phyloP scores from a whole-genome alignment of 2,888 invertebrate genomes.

The Allophyes oxyacanthae region DNA sequence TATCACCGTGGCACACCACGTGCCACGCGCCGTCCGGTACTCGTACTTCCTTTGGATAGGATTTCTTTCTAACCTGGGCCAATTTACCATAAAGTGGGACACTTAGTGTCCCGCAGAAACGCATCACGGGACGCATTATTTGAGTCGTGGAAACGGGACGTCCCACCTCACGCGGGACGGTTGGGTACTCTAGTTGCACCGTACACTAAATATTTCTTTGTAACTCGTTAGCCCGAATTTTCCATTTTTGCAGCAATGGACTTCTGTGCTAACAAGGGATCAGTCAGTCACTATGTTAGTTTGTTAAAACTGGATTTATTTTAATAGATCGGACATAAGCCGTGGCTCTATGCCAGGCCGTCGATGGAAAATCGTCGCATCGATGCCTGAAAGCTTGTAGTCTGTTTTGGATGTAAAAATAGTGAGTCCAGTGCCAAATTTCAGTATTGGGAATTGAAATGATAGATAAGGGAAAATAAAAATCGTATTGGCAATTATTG shows the following conservation, averaged over 20 bases:
- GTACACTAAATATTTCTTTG: neutral
- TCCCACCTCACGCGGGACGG: too few relatives aligned
- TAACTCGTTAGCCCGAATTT: neutral
- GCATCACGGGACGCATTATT: too few relatives aligned
- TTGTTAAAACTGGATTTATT: constrained; percentile 59
- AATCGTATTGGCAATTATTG: too few relatives aligned
- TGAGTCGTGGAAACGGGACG: too few relatives aligned
- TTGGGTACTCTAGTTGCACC: too few relatives aligned
- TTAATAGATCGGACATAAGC: constrained; percentile 58
- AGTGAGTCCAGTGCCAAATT: constrained; percentile 30
- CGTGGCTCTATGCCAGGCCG: constrained; percentile 60
- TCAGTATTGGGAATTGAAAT: constrained; percentile 17
- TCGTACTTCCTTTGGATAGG: too few relatives aligned
- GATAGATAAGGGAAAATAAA: too few relatives aligned
- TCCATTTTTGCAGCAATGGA: neutral
- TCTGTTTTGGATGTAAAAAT: constrained; percentile 36
- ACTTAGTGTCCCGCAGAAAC: too few relatives aligned
- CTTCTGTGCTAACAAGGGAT: constrained; percentile 35
- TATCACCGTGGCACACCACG: too few relatives aligned
- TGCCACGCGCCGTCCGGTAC: too few relatives aligned
- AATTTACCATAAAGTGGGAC: too few relatives aligned
- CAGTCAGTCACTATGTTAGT: constrained; percentile 45
- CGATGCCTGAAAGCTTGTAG: constrained; percentile 36
- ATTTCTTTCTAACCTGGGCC: too few relatives aligned
- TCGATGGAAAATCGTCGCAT: constrained; percentile 59